Conservation (phyloP, 2,888 invertebrate species). For the Drosophila helvetica region DNA sequence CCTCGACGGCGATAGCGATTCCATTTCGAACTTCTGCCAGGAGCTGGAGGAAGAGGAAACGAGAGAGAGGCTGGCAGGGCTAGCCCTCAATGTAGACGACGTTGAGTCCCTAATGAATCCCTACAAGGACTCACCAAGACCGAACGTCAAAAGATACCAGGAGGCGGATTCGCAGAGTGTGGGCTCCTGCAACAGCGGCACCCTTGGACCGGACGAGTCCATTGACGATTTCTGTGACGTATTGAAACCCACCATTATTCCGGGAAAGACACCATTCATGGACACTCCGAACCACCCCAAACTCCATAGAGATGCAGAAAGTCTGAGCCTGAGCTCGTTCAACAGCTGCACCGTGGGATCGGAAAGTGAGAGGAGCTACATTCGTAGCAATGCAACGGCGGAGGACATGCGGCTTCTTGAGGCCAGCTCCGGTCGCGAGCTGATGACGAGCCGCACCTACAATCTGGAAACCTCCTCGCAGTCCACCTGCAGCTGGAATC, state of each 20-base stretch:
- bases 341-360: background rate
- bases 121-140: conserved; percentile 22
- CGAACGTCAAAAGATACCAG: background rate
- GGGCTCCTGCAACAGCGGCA: conserved; percentile 9
- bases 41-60: conserved; percentile 28
- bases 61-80: background rate
- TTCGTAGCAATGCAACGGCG: background rate
- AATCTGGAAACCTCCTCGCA: conserved; percentile 49
- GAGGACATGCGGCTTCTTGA: background rate
- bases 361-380: conserved; percentile 1
- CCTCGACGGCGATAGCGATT: conserved; percentile 5
- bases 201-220: too few species aligned
- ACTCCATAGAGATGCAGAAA: background rate
- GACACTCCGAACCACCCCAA: accelerated
- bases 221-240: background rate
- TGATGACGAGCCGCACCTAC: conserved; percentile 55
- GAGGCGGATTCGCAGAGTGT: background rate
- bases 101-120: conserved; percentile 24
- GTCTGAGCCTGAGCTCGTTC: background rate
- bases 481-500: conserved; percentile 61
- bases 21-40: conserved; percentile 25
- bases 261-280: background rate
- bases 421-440: conserved; percentile 16
- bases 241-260: background rate
- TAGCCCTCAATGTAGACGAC: background rate